These are phyloP conservation scores for Dissostichus mawsoni DNA, from an alignment of 2,113 vertebrate genomes.

Conservation along the genomic window DNA sequence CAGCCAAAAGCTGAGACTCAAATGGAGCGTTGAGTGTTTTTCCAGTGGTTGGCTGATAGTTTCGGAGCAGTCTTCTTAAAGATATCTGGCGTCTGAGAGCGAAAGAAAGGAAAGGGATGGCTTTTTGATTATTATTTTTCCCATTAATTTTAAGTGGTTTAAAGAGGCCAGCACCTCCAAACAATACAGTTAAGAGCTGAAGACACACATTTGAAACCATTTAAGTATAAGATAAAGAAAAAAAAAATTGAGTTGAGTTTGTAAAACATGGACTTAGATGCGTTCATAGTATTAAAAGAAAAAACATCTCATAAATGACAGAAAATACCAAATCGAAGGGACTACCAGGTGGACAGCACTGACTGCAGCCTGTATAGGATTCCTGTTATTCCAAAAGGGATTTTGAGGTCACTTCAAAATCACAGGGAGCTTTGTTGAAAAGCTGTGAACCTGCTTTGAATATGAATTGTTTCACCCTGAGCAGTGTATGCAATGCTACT, in stretches of 20 bases:
- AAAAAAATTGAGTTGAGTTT: too few relatives aligned
- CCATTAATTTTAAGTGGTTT: conserved; percentile 25
- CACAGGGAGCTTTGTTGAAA: conserved; percentile 67
- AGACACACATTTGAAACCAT: background rate
- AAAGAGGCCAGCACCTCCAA: background rate
- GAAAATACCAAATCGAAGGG: conserved; percentile 7
- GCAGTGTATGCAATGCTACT: conserved; percentile 25
- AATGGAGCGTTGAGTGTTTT: conserved; percentile 49
- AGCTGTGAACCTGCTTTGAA: conserved; percentile 71
- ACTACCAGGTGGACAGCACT: background rate
- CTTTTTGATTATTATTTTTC: conserved; percentile 37
- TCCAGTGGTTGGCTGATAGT: conserved; percentile 28
- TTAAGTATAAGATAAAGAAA: background rate
- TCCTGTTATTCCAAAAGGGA: conserved; percentile 65
- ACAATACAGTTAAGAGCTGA: background rate
- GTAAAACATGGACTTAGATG: too few relatives aligned
- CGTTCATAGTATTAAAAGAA: conserved; percentile 5
- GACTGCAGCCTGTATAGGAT: conserved; percentile 37
- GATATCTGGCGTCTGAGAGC: conserved; percentile 15
- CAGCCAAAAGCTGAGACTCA: conserved; percentile 37
- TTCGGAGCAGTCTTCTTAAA: conserved; percentile 20
- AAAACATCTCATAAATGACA: conserved; percentile 24
- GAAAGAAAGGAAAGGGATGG: background rate
- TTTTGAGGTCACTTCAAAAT: conserved; percentile 62
- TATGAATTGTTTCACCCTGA: conserved; percentile 66